Percentiles rank a stretch among this genome's conserved stretches.
Evolutionary conservation across 2,797 vertebrate species (phyloP).

Genomic region (Apodemus agrarius): DNA sequence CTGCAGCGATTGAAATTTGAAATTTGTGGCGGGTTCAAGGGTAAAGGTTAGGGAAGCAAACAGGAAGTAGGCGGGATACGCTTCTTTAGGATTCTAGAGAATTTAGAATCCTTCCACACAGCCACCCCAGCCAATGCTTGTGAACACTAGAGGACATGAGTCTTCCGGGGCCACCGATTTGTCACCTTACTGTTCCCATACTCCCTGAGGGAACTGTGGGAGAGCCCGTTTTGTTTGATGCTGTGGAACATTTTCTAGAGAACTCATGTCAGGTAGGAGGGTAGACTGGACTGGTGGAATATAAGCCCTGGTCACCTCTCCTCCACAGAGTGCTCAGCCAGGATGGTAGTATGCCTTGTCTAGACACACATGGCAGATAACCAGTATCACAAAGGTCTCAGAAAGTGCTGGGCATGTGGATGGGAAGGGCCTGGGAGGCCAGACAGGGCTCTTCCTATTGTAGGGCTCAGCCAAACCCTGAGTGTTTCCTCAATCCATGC

Average conservation of each 20-base stretch:
- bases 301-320: neutral
- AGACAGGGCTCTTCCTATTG: neutral
- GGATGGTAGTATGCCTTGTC: rapidly evolving
- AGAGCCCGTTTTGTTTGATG: neutral
- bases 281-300: neutral
- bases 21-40: neutral
- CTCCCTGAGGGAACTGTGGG: neutral
- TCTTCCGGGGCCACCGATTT: too few species aligned
- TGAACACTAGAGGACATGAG: neutral
- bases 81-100: neutral
- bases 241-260: neutral
- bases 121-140: neutral
- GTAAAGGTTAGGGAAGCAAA: neutral
- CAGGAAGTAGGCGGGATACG: neutral
- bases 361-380: neutral
- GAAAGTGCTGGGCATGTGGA: neutral
- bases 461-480: neutral
- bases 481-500: neutral
- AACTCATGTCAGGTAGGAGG: neutral
- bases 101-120: neutral
- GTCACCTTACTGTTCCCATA: neutral
- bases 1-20: neutral
- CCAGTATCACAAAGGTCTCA: neutral
- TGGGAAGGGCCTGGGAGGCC: neutral
- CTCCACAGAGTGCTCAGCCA: neutral